Conservation (phyloP, 1,140 invertebrate species). For the Drosophila pectinifera region DNA sequence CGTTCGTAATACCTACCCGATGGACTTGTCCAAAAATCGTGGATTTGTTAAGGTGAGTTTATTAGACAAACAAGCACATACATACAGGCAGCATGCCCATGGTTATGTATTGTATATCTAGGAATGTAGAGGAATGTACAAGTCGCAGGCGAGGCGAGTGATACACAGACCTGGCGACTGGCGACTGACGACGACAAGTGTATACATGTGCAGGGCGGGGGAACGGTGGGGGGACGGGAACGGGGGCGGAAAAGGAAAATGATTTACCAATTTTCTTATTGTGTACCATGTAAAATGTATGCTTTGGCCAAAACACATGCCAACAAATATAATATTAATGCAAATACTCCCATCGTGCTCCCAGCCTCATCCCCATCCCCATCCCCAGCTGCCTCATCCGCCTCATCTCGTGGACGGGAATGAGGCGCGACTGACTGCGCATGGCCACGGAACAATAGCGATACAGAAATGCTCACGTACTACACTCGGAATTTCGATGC, state of each 20-base stretch:
- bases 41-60: conserved; percentile 20
- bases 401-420: conserved; percentile 18
- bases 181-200: conserved; percentile 3
- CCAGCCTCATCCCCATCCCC: conserved; percentile 5
- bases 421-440: conserved; percentile 63
- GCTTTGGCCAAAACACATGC: conserved; percentile 1
- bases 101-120: conserved; percentile 23
- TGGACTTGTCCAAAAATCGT: conserved; percentile 12
- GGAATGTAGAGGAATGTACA: conserved; percentile 14
- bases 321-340: conserved; percentile 47
- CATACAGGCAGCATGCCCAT: conserved; percentile 2
- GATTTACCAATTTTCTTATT: conserved; percentile 15
- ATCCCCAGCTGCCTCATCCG: neutral
- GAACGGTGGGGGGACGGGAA: neutral
- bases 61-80: conserved; percentile 3
- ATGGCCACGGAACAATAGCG: conserved; percentile 69
- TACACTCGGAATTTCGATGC: conserved; percentile 35
- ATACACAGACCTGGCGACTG: too few relatives aligned
- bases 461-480: conserved; percentile 64
- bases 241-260: neutral
- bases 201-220: conserved; percentile 3
- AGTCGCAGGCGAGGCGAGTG: conserved; percentile 3
- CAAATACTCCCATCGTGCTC: conserved; percentile 15
- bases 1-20: conserved; percentile 1
- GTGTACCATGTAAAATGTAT: conserved; percentile 21